Conservation (phyloP, 2,888 invertebrate species). For the Apamea monoglypha region DNA sequence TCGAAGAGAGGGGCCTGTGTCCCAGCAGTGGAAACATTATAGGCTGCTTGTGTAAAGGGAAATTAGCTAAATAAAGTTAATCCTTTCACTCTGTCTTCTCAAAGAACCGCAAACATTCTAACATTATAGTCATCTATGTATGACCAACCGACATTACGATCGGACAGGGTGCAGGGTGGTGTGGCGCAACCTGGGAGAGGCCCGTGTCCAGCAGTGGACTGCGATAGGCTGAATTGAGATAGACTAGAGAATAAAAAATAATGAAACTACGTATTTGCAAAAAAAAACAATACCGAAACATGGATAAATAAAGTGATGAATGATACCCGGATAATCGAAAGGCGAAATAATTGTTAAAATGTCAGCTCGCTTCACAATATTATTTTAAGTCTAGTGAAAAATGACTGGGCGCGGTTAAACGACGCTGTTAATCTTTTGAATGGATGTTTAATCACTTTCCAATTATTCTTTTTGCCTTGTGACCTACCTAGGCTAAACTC, state of each 20-base stretch:
- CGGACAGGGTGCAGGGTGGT: no score
- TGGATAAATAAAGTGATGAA: conserved; percentile 52
- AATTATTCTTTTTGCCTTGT: conserved; percentile 40
- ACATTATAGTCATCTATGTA: not conserved
- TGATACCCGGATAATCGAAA: conserved; percentile 28
- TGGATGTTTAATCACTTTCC: conserved; percentile 51
- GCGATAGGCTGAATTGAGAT: no score
- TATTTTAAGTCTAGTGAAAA: conserved; percentile 46
- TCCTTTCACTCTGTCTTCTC: not conserved
- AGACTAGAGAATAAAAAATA: not conserved
- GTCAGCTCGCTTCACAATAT: conserved; percentile 50
- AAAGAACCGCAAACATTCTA: not conserved
- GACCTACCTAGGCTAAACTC: not conserved
- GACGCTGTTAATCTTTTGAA: conserved; percentile 40
- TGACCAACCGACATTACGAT: no score
- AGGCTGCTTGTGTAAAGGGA: no score
- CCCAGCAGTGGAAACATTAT: no score
- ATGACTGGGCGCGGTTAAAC: conserved; percentile 33
- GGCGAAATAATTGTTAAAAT: conserved; percentile 49
- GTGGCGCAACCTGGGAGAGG: no score
- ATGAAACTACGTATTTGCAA: conserved; percentile 5
- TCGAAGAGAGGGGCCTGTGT: no score
- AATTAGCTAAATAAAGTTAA: no score
- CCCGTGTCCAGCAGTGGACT: no score
- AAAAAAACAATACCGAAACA: conserved; percentile 22